Evolutionary conservation across 2,888 invertebrate species (phyloP).

Genomic region (Sinopyrophorus schimmeli): DNA sequence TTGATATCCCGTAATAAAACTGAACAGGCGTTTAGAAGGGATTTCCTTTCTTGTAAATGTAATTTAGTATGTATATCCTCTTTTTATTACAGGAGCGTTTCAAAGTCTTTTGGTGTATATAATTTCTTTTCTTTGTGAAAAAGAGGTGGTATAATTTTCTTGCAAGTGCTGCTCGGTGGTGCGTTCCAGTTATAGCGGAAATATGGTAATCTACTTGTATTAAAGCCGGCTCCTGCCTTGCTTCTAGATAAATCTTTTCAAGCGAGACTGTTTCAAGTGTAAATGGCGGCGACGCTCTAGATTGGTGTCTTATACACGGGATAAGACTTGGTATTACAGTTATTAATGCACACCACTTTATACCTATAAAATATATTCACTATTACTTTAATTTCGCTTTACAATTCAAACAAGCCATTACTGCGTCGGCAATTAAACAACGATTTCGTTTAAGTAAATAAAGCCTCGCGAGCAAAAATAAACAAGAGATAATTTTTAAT

Average conservation of each 20-base stretch:
- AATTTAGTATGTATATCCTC: conserved; percentile 22
- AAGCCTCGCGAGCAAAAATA: no score
- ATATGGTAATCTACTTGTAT: conserved; percentile 44
- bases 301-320: conserved; percentile 36
- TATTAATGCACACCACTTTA: conserved; percentile 32
- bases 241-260: conserved; percentile 44
- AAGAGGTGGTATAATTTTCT: conserved; percentile 37
- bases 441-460: no score
- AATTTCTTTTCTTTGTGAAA: conserved; percentile 30
- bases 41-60: conserved; percentile 6
- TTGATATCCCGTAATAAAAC: conserved; percentile 2
- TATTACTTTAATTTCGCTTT: no score
- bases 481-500: no score
- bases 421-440: no score
- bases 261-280: conserved; percentile 43
- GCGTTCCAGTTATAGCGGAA: conserved; percentile 43
- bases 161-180: conserved; percentile 34
- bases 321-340: conserved; percentile 35
- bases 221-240: conserved; percentile 39
- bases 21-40: not conserved
- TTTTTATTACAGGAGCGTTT: conserved; percentile 14
- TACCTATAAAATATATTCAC: no score
- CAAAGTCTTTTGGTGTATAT: conserved; percentile 23
- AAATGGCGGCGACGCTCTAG: conserved; percentile 39
- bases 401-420: no score